A percentile compares a stretch with the other conserved stretches of the same genome.
phyloP scores from a whole-genome alignment of 2,113 vertebrate genomes.

The Physeter macrocephalus region DNA sequence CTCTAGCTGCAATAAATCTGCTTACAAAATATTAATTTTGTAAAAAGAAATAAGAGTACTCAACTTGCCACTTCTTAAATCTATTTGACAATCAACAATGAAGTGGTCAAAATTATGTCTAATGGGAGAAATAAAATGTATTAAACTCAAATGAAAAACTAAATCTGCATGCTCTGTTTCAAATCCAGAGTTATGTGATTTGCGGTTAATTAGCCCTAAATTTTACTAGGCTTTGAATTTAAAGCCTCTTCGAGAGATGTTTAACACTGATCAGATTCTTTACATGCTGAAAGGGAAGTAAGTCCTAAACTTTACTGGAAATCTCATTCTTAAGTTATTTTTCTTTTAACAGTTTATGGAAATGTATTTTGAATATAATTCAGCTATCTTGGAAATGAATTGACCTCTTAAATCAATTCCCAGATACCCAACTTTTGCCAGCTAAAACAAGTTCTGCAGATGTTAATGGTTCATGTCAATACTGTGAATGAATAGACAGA shows the following conservation, averaged over 20 bases:
- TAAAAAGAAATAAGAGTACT: neutral
- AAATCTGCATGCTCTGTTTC: neutral
- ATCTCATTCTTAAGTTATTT: constrained; percentile 60
- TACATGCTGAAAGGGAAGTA: constrained; percentile 31
- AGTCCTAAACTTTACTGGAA: constrained; percentile 42
- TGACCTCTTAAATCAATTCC: constrained; percentile 77
- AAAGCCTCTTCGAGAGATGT: constrained; percentile 50
- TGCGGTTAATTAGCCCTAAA: neutral
- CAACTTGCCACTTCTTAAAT: neutral
- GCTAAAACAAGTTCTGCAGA: constrained; percentile 78
- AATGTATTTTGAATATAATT: constrained; percentile 65
- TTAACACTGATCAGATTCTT: constrained; percentile 52
- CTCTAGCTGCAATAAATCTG: neutral
- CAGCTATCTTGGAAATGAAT: constrained; percentile 59
- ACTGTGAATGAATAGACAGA: constrained; percentile 79
- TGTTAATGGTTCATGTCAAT: constrained; percentile 83
- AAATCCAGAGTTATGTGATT: neutral
- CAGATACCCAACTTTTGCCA: constrained; percentile 65
- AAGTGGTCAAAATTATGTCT: constrained; percentile 5
- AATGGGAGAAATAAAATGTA: neutral
- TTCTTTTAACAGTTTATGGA: constrained; percentile 56
- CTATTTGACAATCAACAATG: neutral
- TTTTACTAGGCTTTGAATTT: constrained; percentile 48
- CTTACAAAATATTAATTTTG: constrained; percentile 26
- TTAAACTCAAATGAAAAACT: constrained; percentile 15